Evolutionary conservation across 2,797 vertebrate genomes (phyloP).

Genomic region (Brotula barbata): DNA sequence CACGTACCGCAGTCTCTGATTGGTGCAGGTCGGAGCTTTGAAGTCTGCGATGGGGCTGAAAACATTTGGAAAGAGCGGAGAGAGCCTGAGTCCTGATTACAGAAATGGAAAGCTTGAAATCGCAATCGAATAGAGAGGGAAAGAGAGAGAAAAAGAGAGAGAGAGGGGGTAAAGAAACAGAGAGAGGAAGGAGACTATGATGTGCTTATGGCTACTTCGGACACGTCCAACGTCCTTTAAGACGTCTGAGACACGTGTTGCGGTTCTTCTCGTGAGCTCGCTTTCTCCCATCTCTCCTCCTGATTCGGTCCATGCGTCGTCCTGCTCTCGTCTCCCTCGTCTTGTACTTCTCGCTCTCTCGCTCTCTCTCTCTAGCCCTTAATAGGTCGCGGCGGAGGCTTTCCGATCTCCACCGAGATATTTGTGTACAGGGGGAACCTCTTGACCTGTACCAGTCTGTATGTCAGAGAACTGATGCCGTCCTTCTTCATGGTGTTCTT

Average conservation of each 20-base stretch:
- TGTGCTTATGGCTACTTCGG: constrained; percentile 47
- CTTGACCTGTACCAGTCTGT: constrained; percentile 88
- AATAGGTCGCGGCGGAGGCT: constrained; percentile 86
- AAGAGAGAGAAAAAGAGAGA: constrained; percentile 25
- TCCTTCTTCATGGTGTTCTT: constrained; percentile 98
- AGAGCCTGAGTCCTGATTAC: constrained; percentile 50
- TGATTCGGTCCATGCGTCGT: background rate
- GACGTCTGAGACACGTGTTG: constrained; percentile 18
- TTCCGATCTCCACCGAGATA: constrained; percentile 96
- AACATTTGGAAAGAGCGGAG: constrained; percentile 23
- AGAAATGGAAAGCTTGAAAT: constrained; percentile 50
- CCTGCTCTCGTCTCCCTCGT: constrained; percentile 8
- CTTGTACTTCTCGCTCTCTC: constrained; percentile 7
- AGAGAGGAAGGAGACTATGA: constrained; percentile 17
- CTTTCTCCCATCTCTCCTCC: background rate
- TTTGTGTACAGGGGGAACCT: constrained; percentile 94
- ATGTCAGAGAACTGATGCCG: constrained; percentile 93
- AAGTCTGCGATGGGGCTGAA: constrained; percentile 33
- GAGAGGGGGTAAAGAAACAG: constrained; percentile 31
- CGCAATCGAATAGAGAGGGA: constrained; percentile 15
- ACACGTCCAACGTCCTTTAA: constrained; percentile 19
- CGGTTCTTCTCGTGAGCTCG: constrained; percentile 11
- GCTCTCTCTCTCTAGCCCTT: constrained; percentile 80
- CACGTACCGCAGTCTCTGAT: constrained; percentile 34
- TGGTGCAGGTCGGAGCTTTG: constrained; percentile 34